Percentiles rank a stretch among this genome's conserved stretches.
phyloP scores from a whole-genome alignment of 2,797 vertebrate species.

The Pyrocephalus nanus region DNA sequence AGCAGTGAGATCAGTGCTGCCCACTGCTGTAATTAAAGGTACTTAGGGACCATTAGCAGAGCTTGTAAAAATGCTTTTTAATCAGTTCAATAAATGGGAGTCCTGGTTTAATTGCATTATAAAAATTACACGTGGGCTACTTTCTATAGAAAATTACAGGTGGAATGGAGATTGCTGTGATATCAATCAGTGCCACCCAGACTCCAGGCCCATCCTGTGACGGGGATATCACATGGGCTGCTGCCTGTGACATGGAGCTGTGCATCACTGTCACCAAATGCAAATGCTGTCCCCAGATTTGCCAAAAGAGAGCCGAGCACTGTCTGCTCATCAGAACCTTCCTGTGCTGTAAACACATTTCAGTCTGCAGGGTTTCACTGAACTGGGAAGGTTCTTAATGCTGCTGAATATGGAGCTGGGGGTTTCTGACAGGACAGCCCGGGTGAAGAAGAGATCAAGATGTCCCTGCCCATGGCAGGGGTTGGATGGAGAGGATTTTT shows the following conservation, averaged over 20 bases:
- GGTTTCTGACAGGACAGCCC: not conserved
- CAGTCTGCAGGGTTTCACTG: accelerated
- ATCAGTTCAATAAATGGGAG: not conserved
- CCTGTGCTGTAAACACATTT: not conserved
- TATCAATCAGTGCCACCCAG: accelerated
- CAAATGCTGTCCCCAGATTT: not conserved
- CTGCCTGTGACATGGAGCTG: not conserved
- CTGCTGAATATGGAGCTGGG: not conserved
- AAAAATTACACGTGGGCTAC: not conserved
- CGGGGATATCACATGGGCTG: accelerated
- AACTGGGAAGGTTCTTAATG: too few relatives aligned
- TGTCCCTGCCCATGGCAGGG: not conserved
- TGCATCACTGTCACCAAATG: not conserved
- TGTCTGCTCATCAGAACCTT: accelerated
- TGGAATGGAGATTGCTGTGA: not conserved
- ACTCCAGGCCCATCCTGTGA: accelerated
- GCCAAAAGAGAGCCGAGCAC: accelerated
- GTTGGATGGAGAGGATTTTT: too few relatives aligned
- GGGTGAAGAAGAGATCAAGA: too few relatives aligned
- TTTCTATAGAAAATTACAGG: not conserved
- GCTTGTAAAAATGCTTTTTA: conserved; percentile 18
- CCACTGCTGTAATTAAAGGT: not conserved
- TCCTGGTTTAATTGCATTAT: not conserved
- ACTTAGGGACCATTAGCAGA: not conserved
- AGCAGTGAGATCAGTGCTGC: not conserved